Conservation (phyloP, 1,140 invertebrate genomes). For the Coptotermes formosanus region DNA sequence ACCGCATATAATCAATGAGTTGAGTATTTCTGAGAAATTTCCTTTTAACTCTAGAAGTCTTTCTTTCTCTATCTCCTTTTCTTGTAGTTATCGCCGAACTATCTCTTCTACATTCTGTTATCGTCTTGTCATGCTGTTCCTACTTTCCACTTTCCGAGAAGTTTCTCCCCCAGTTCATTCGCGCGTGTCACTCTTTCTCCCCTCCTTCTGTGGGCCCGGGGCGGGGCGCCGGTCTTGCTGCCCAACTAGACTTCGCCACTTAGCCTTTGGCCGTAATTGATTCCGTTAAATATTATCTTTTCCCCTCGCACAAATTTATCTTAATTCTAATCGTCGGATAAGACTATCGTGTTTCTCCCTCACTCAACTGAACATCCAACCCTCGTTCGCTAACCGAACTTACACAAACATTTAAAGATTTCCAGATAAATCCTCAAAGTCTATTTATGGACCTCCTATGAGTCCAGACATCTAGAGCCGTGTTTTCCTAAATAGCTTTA, state of each 20-base stretch:
- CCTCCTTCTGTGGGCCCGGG: no score
- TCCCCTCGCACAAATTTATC: slow-evolving; percentile 14
- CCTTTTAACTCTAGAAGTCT: no score
- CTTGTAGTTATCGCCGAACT: not conserved
- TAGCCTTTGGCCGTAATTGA: not conserved
- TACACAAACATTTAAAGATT: no score
- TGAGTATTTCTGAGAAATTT: no score
- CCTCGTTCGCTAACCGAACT: not conserved
- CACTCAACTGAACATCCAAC: not conserved
- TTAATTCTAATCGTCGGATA: slow-evolving; percentile 5
- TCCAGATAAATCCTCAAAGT: no score
- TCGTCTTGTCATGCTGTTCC: not conserved
- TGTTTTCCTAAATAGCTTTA: no score
- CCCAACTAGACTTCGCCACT: not conserved
- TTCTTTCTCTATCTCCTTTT: no score
- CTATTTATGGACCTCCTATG: no score
- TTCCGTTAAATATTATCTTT: slow-evolving; percentile 20
- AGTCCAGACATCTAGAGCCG: no score
- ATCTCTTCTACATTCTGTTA: not conserved
- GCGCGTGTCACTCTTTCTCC: no score
- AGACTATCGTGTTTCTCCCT: not conserved
- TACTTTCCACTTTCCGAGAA: not conserved
- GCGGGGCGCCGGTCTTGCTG: not conserved
- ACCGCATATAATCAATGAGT: no score
- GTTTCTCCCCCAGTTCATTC: not conserved